Evolutionary conservation across 2,113 vertebrate species (phyloP).

Genomic region (Hyperopisus bebe): DNA sequence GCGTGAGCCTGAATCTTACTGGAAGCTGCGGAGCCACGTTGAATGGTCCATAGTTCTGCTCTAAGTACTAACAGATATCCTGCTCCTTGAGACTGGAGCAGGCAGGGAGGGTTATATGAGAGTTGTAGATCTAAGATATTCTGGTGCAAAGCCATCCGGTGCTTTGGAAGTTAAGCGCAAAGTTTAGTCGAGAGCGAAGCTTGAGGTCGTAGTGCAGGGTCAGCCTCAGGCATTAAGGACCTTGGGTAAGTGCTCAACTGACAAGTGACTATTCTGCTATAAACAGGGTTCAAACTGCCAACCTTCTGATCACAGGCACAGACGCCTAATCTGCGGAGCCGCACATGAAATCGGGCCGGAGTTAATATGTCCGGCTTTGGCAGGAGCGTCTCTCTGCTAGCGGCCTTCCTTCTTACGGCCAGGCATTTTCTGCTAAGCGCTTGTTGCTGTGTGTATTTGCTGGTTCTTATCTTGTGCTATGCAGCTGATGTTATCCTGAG

Average conservation of each 20-base stretch:
- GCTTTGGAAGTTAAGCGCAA: not conserved
- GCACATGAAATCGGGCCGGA: not conserved
- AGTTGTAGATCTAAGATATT: not conserved
- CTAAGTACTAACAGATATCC: not conserved
- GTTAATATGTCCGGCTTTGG: not conserved
- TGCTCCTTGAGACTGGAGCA: not conserved
- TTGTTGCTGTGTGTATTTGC: not conserved
- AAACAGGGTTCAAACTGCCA: not conserved
- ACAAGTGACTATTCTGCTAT: not conserved
- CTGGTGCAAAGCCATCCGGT: not conserved
- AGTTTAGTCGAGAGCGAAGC: not conserved
- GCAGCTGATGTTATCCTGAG: not conserved
- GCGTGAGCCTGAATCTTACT: not conserved
- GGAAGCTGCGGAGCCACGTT: not conserved
- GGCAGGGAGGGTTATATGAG: not conserved
- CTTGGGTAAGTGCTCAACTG: not conserved
- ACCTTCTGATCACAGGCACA: not conserved
- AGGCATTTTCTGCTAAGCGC: not conserved
- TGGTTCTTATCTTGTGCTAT: not conserved
- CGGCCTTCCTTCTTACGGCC: not conserved
- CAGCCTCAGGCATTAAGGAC: not conserved
- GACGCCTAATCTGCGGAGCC: not conserved
- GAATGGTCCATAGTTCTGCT: not conserved
- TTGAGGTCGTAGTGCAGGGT: not conserved
- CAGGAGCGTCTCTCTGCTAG: not conserved